Evolutionary conservation across 2,888 invertebrate genomes (phyloP), one percentile per base, ranked within the genome.

Genomic region (Hyposoter dolosus): DNA sequence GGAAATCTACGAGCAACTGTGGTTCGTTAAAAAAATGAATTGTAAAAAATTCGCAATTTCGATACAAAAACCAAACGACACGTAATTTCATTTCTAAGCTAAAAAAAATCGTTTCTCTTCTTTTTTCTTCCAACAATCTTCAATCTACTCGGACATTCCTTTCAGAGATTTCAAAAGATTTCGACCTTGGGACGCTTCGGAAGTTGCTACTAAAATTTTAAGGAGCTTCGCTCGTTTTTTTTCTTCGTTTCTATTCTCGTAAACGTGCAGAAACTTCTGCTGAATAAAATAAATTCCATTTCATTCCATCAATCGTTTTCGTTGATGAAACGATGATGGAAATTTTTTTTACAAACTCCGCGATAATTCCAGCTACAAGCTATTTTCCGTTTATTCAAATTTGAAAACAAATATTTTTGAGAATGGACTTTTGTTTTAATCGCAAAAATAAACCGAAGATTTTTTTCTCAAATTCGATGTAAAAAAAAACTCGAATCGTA

Each of bases 171-270:
- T 71, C 28, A 17, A 45, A 19, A 78, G 45, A 68, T 69, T 12
- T 6, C 53, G 56, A n/a, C 40, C 66, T 78, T 53, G n/a, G n/a
- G 32, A 15, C 43, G 69, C 66, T 53, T 43, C 53, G 6, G 69
- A 69, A 43, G 7, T 60, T 63, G 63, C 9, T 17, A 40, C 32
- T 23, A 45, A 69, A 79, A 45, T 79, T 71, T 79, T 32, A 32
- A 7, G 17, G 1, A 40, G n/a, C n/a, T 56, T 69, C 12, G 19
- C 12, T 28, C 7, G 40, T 60, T 23, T 65, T 19, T 0, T 12
- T 23, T 28, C 4, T 56, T 23, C 56, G 3, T 19, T 10, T 10
- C 3, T 3, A 23, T 23, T 12, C 28, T 56, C 23, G 19, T 19
- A 9, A 66, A 66, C 43, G 19, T 43, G 9, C 35, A 17, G 40